Conservation (phyloP, 2,888 invertebrate species). For the Exephanes ischioxanthus region DNA sequence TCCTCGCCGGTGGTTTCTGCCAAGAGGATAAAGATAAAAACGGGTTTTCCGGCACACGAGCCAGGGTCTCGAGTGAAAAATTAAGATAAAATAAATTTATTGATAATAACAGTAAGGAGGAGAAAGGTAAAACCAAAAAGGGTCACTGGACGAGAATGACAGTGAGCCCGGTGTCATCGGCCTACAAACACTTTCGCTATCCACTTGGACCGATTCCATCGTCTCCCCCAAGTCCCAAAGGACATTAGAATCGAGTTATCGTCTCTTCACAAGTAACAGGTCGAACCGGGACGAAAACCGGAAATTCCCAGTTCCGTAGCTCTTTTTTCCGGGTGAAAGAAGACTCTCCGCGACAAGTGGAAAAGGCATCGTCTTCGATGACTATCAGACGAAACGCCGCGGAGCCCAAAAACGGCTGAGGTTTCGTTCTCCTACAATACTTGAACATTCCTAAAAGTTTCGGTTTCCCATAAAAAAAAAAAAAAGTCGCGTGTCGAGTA, state of each 20-base stretch:
- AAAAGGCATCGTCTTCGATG: conserved; percentile 5
- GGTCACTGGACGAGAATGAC: conserved; percentile 37
- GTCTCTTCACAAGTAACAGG: not conserved
- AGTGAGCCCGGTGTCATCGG: conserved; percentile 37
- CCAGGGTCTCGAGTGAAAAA: conserved; percentile 31
- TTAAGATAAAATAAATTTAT: not conserved
- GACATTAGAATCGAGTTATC: not conserved
- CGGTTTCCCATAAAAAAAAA: not conserved
- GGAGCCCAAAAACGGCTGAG: conserved; percentile 9
- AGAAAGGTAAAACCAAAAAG: conserved; percentile 12
- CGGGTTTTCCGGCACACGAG: not conserved
- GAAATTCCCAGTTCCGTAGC: not conserved
- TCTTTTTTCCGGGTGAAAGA: not conserved
- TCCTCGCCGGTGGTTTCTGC: conserved; percentile 7
- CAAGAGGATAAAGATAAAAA: conserved; percentile 18
- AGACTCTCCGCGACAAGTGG: not conserved
- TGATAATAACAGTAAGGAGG: conserved; percentile 20
- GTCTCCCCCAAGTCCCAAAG: not conserved
- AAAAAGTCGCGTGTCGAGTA: not conserved
- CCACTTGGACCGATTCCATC: conserved; percentile 17
- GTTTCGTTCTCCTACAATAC: not conserved
- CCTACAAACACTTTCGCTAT: conserved; percentile 30
- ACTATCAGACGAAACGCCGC: conserved; percentile 3
- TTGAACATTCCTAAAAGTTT: not conserved
- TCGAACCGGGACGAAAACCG: not conserved